Evolutionary conservation across 2,797 vertebrate genomes (phyloP).

Genomic region (Astyanax mexicanus): DNA sequence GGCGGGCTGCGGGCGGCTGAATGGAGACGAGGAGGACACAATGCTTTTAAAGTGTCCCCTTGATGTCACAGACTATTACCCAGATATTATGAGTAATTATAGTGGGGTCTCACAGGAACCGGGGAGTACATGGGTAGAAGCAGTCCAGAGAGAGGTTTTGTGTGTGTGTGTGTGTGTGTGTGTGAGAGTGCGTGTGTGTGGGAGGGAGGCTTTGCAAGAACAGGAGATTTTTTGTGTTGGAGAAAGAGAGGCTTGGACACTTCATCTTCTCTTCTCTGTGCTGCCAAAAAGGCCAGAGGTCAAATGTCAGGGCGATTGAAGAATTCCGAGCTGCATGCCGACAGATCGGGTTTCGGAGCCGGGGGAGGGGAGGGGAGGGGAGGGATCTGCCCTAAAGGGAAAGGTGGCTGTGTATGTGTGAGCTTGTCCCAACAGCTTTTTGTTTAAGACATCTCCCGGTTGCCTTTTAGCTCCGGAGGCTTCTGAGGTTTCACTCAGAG

Average conservation of each 20-base stretch:
- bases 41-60: slow-evolving; percentile 53
- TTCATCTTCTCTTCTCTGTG: slow-evolving; percentile 87
- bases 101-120: slow-evolving; percentile 70
- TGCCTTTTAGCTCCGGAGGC: slow-evolving; percentile 60
- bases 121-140: slow-evolving; percentile 69
- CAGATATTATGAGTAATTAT: slow-evolving; percentile 70
- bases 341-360: slow-evolving; percentile 83
- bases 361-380: slow-evolving; percentile 80
- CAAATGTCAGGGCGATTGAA: slow-evolving; percentile 88
- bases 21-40: slow-evolving; percentile 45
- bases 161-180: slow-evolving; percentile 43
- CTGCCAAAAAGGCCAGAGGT: slow-evolving; percentile 87
- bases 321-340: slow-evolving; percentile 87
- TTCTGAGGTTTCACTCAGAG: slow-evolving; percentile 71
- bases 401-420: slow-evolving; percentile 75
- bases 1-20: slow-evolving; percentile 54
- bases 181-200: slow-evolving; percentile 55
- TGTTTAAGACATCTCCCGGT: slow-evolving; percentile 63
- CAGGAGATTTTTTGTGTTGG: slow-evolving; percentile 85
- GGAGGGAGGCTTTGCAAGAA: slow-evolving; percentile 72
- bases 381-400: slow-evolving; percentile 72
- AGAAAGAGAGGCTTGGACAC: slow-evolving; percentile 83
- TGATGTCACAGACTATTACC: slow-evolving; percentile 61
- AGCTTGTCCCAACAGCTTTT: slow-evolving; percentile 70
- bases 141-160: slow-evolving; percentile 61